Conservation (phyloP, 2,888 invertebrate genomes). For the Salticus scenicus region DNA sequence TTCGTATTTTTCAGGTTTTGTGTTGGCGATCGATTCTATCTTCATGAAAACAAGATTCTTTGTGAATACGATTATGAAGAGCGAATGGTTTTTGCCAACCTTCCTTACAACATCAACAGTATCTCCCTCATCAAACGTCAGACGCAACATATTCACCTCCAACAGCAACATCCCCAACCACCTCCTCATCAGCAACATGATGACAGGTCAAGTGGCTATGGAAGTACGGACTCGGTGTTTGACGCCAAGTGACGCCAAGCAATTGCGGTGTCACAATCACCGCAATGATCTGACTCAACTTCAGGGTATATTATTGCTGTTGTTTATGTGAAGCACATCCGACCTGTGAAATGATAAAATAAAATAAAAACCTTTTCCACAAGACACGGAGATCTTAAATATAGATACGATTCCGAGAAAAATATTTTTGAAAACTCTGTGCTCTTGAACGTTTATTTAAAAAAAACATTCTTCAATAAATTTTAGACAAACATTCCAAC, state of each 20-base stretch:
- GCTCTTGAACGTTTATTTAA: background rate
- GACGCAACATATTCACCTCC: conserved; percentile 72
- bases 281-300: conserved; percentile 36
- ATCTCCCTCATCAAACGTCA: conserved; percentile 84
- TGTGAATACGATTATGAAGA: conserved; percentile 97
- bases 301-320: conserved; percentile 31
- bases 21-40: conserved; percentile 93
- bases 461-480: no score
- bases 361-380: conserved; percentile 2
- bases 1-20: conserved; percentile 91
- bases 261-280: conserved; percentile 52
- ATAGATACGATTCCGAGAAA: background rate
- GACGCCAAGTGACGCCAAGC: conserved; percentile 71
- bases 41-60: conserved; percentile 94
- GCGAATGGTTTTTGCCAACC: conserved; percentile 87
- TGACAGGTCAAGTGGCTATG: conserved; percentile 87
- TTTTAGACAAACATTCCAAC: no score
- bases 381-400: background rate
- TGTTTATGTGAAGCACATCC: conserved; percentile 9
- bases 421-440: background rate
- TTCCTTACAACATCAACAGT: conserved; percentile 90
- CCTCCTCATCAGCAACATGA: conserved; percentile 76
- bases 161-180: conserved; percentile 37
- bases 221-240: conserved; percentile 83
- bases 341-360: background rate